These are phyloP conservation scores for Anthopleura xanthogrammica DNA, from an alignment of 92 coral and sea anemone genomes.

Conservation along the genomic window DNA sequence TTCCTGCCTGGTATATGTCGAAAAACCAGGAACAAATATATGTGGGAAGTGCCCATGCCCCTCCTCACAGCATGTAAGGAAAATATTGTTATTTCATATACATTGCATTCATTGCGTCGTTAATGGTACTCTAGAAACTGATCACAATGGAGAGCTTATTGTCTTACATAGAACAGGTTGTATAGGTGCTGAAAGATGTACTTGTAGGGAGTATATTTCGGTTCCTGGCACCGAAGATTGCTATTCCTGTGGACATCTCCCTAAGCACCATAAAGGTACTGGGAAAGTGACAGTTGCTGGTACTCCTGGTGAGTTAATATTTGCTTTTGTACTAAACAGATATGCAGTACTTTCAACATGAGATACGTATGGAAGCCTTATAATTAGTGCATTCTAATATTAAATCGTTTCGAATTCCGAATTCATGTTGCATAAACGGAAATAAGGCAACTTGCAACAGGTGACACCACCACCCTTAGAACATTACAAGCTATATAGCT, in stretches of 20 bases:
- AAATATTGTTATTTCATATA: too few species aligned
- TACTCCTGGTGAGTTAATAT: neutral
- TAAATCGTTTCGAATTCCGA: too few species aligned
- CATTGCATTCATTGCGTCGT: too few species aligned
- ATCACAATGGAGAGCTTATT: neutral
- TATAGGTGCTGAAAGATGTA: neutral
- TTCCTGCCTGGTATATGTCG: neutral
- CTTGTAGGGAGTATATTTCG: neutral
- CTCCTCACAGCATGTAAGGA: slow-evolving; percentile 20
- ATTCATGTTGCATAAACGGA: too few species aligned
- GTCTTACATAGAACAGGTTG: neutral
- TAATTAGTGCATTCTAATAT: too few species aligned
- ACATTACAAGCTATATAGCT: too few species aligned
- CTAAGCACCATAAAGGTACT: neutral
- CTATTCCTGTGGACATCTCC: neutral
- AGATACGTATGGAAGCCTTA: too few species aligned
- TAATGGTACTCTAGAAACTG: neutral
- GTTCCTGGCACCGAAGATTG: neutral
- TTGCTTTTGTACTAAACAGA: too few species aligned
- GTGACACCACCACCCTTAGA: too few species aligned
- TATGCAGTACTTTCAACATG: too few species aligned
- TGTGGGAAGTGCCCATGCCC: slow-evolving; percentile 17
- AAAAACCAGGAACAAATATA: neutral
- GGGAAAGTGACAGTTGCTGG: neutral
- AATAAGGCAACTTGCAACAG: too few species aligned